These are phyloP conservation scores for Goniozus legneri DNA, from an alignment of 1,140 invertebrate species.

Conservation along the genomic window DNA sequence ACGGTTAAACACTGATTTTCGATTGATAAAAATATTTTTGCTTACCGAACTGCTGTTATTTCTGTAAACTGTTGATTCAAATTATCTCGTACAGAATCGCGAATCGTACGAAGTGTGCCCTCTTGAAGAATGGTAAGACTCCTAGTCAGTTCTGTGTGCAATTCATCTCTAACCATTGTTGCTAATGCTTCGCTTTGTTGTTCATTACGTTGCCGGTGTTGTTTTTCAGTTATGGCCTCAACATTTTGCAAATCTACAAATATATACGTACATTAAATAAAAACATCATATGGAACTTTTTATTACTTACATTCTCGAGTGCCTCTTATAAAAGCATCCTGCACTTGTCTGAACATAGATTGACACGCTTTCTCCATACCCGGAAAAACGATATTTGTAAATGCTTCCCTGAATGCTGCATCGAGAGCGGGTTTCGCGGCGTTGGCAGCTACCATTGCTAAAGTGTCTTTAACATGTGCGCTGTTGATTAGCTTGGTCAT, in stretches of 20 bases:
- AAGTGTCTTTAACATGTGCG: constrained; percentile 69
- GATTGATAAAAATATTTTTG: not conserved
- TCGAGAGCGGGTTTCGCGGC: constrained; percentile 66
- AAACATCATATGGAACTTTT: not conserved
- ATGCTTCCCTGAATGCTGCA: constrained; percentile 69
- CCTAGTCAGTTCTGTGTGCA: constrained; percentile 42
- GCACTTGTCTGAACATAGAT: constrained; percentile 83
- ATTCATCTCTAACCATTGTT: constrained; percentile 37
- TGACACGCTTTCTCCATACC: constrained; percentile 80
- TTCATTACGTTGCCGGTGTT: constrained; percentile 40
- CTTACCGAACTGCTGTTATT: constrained; percentile 42
- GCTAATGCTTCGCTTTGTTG: constrained; percentile 39
- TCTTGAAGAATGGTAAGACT: constrained; percentile 39
- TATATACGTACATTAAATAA: no score
- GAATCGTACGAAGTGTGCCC: constrained; percentile 36
- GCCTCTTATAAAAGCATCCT: constrained; percentile 79
- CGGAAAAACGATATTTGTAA: constrained; percentile 72
- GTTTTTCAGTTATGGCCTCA: constrained; percentile 38
- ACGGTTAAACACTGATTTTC: not conserved
- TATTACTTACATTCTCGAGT: constrained; percentile 79
- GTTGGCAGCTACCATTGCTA: constrained; percentile 65
- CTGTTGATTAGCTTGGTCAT: constrained; percentile 73
- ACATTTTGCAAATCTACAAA: constrained; percentile 48
- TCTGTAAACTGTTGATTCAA: constrained; percentile 47
- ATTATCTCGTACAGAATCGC: constrained; percentile 46